Conservation (phyloP, 2,888 invertebrate genomes). For the Podotricha telesiphe region DNA sequence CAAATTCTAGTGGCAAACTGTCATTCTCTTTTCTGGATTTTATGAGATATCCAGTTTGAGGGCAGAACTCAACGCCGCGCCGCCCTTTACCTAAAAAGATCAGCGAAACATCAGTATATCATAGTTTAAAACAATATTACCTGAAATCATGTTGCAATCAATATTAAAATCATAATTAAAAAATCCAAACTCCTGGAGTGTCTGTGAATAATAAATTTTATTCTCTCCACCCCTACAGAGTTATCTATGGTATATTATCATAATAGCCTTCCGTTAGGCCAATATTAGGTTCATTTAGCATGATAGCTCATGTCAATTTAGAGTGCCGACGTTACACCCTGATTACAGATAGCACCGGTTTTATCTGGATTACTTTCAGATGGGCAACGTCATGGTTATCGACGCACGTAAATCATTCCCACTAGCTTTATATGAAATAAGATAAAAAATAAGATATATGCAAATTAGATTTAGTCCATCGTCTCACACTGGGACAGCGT, state of each 20-base stretch:
- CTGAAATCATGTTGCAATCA: too few species aligned
- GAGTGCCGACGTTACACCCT: constrained; percentile 1
- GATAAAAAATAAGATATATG: constrained; percentile 3
- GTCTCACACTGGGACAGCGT: too few species aligned
- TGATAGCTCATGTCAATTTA: constrained; percentile 11
- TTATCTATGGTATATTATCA: not conserved
- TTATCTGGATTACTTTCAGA: constrained; percentile 25
- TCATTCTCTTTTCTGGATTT: too few species aligned
- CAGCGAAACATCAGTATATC: too few species aligned
- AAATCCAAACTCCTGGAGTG: too few species aligned
- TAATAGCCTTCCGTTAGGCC: not conserved
- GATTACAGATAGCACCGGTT: constrained; percentile 1
- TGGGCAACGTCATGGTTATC: constrained; percentile 8
- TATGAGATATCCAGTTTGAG: too few species aligned
- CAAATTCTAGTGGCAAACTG: too few species aligned
- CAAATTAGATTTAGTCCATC: not conserved
- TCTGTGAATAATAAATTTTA: too few species aligned
- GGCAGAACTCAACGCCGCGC: too few species aligned
- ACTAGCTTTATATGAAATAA: not conserved
- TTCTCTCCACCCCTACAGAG: not conserved
- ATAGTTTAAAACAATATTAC: too few species aligned
- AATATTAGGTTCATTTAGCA: constrained; percentile 2
- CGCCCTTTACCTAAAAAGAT: too few species aligned
- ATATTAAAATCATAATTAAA: too few species aligned
- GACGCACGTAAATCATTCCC: not conserved